Conservation (phyloP, 2,113 vertebrate genomes). For the Amia ocellicauda region DNA sequence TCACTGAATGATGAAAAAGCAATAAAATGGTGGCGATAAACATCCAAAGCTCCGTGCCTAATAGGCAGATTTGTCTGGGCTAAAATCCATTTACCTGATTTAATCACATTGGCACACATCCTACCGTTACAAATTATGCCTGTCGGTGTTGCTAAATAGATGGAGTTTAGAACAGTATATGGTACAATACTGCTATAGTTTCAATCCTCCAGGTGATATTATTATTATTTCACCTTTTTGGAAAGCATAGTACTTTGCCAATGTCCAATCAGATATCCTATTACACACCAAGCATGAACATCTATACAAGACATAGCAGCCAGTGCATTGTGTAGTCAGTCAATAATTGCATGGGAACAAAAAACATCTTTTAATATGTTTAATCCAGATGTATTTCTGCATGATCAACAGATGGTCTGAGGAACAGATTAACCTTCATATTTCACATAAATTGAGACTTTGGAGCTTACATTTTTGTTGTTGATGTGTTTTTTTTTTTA, state of each 20-base stretch:
- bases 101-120: conserved; percentile 7
- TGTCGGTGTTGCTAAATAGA: not conserved
- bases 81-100: conserved; percentile 24
- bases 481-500: not conserved
- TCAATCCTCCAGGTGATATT: not conserved
- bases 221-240: too few species aligned
- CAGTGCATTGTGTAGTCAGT: not conserved
- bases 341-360: not conserved
- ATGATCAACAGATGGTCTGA: conserved; percentile 33
- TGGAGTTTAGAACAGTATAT: not conserved
- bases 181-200: not conserved
- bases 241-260: too few species aligned
- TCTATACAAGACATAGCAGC: too few species aligned
- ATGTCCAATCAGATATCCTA: too few species aligned
- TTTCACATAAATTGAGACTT: not conserved
- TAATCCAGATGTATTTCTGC: conserved; percentile 27
- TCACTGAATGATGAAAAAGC: conserved; percentile 46
- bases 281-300: too few species aligned
- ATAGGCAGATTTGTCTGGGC: conserved; percentile 12
- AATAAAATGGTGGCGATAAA: conserved; percentile 32
- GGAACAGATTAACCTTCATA: conserved; percentile 27
- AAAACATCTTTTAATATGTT: conserved; percentile 18
- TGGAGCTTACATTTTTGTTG: not conserved
- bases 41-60: not conserved
- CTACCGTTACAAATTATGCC: conserved; percentile 6